Conservation (phyloP, 2,797 vertebrate genomes). For the Bradypodion ventrale region DNA sequence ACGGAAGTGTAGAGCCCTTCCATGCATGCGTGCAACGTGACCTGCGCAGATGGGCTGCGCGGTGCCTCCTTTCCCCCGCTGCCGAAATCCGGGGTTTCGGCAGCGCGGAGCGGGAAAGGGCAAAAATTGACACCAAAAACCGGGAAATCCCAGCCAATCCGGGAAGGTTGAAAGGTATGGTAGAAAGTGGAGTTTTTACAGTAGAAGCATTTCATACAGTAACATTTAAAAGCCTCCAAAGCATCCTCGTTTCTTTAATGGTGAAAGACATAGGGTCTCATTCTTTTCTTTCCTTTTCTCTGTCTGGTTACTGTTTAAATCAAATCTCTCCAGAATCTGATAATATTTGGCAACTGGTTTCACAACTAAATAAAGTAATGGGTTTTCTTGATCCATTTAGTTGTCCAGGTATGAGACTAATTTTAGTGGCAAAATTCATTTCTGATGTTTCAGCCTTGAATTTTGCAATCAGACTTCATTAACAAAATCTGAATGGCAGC, state of each 20-base stretch:
- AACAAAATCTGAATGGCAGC: too few species aligned
- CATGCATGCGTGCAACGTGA: too few species aligned
- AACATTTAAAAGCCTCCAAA: neutral
- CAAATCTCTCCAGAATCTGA: neutral
- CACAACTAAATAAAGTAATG: neutral
- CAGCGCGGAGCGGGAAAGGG: too few species aligned
- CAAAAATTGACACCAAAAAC: too few species aligned
- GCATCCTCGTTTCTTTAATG: neutral
- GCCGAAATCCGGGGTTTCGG: too few species aligned
- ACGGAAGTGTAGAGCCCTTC: too few species aligned
- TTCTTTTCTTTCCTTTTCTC: neutral
- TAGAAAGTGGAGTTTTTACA: neutral
- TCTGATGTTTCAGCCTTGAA: neutral
- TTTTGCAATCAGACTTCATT: neutral
- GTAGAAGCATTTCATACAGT: neutral
- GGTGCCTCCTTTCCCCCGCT: too few species aligned
- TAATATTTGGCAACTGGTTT: neutral
- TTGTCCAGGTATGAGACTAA: neutral
- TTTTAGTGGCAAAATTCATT: neutral
- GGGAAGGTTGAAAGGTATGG: too few species aligned
- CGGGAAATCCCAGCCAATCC: too few species aligned
- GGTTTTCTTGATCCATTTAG: neutral
- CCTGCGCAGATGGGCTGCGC: too few species aligned
- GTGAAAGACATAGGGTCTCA: neutral
- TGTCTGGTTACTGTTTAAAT: neutral